phyloP scores from a whole-genome alignment of 2,888 invertebrate species.

The Tetranychus piercei region DNA sequence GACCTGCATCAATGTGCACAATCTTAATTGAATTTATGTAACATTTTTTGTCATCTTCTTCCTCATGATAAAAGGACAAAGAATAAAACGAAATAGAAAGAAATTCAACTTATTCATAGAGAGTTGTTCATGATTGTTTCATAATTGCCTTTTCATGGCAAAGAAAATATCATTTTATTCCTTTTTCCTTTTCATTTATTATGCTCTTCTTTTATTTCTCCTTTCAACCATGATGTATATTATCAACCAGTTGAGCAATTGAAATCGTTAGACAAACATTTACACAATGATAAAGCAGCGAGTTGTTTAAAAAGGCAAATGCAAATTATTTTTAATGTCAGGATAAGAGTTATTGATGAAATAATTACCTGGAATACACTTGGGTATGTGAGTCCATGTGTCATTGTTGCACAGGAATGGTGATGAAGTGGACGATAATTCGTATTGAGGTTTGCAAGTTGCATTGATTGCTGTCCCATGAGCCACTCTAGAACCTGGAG shows the following conservation, averaged over 20 bases:
- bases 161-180: constrained; percentile 2
- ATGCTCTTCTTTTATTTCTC: neutral
- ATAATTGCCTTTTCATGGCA: neutral
- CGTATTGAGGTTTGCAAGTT: constrained; percentile 55
- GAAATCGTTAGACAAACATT: neutral
- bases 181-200: neutral
- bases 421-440: constrained; percentile 46
- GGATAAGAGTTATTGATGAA: too few relatives aligned
- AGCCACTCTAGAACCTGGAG: constrained; percentile 37
- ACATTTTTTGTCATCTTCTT: too few relatives aligned
- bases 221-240: neutral
- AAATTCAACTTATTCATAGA: neutral
- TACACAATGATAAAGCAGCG: neutral
- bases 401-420: constrained; percentile 77
- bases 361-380: constrained; percentile 52
- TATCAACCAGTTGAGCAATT: too few relatives aligned
- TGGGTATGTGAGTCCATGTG: constrained; percentile 81
- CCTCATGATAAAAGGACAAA: too few relatives aligned
- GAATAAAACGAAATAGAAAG: too few relatives aligned
- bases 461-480: constrained; percentile 55
- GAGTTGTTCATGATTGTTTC: neutral
- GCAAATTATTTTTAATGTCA: too few relatives aligned
- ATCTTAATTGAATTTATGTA: too few relatives aligned
- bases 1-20: neutral
- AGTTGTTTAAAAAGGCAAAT: too few relatives aligned